phyloP scores from a whole-genome alignment of 2,797 vertebrate genomes.

The Microcaecilia unicolor region DNA sequence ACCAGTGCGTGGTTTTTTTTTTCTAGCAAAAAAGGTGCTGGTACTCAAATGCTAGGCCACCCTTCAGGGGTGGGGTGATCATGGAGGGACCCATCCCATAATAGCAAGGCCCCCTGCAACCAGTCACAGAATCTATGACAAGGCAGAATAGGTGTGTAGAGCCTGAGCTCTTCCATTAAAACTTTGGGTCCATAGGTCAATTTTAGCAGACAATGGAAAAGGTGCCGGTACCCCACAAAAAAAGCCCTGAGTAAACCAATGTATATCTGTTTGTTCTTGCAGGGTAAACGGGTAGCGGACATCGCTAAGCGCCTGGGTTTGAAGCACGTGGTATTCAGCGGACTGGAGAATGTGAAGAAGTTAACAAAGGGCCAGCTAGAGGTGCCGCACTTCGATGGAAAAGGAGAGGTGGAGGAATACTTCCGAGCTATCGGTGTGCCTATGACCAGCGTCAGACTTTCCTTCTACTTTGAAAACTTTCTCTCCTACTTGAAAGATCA shows the following conservation, averaged over 20 bases:
- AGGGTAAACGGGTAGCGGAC: slow-evolving; percentile 43
- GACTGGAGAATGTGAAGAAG: slow-evolving; percentile 46
- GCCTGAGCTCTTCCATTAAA: no score
- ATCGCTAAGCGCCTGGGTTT: slow-evolving; percentile 33
- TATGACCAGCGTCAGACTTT: slow-evolving; percentile 29
- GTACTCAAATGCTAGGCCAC: no score
- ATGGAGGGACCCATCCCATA: no score
- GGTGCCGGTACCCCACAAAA: no score
- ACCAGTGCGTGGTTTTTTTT: not conserved
- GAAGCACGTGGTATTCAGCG: slow-evolving; percentile 36
- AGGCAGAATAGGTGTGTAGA: no score
- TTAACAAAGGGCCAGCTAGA: slow-evolving; percentile 27
- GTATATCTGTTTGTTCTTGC: not conserved
- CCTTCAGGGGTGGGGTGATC: no score
- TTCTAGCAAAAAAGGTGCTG: no score
- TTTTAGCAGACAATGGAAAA: no score
- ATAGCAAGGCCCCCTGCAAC: no score
- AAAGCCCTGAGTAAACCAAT: no score
- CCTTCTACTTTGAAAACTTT: slow-evolving; percentile 48
- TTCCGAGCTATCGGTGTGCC: slow-evolving; percentile 26
- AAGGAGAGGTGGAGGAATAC: slow-evolving; percentile 45
- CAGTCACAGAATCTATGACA: no score
- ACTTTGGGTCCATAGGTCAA: no score
- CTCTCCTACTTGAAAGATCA: slow-evolving; percentile 31
- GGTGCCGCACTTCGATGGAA: slow-evolving; percentile 46